Base-by-base conservation (phyloP, 2,113 vertebrate species). In the Seriola quinqueradiata region DNA sequence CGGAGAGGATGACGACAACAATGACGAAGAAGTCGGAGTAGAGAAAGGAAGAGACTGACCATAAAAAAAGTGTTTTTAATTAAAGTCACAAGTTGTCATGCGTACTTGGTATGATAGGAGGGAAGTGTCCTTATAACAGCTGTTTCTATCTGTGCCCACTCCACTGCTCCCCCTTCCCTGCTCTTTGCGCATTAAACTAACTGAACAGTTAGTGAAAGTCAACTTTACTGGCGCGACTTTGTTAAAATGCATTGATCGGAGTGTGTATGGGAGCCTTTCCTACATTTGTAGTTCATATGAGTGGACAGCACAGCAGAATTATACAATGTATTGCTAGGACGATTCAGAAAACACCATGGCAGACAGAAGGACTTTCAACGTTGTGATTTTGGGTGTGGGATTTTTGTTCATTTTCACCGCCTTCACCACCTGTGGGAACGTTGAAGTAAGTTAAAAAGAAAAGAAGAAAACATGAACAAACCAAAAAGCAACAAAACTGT, bases 341-440 rank as follows among this genome's bases (percentile, higher is more conserved):
- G 13, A n/a, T 14, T 28, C 21, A 25, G 50, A 23, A 21, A 57
- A 38, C 74, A 80, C 21, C 52, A 96, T 96, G 95, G 94, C 93
- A 61, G 95, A 96, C 87, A 79, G 82, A n/a, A 88, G 95, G 87
- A 94, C 92, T 11, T 93, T 93, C 74, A 96, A 96, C 86, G 94
- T 96, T 74, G 92, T 96, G 14, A 42, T 95, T 86, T 82, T 96
- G 86, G 95, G 96, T 68, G 68, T 96, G 38, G 94, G 94, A 0
- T 96, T 96, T 90, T 23, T 96, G 78, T 85, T 96, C 1, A 89
- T 96, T 81, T 96, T 96, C 44, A 95, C 95, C 44, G 95, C 96
- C 5, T 96, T 96, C 85, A 96, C 95, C 28, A 96, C 96, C 2
- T 95, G 94, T 75, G 96, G 95, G 17, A 96, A 96, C 87, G 68